Percentiles rank a stretch among this genome's conserved stretches.
Conservation (phyloP, 2,113 vertebrate genomes). For the Nycticryphes semicollaris region DNA sequence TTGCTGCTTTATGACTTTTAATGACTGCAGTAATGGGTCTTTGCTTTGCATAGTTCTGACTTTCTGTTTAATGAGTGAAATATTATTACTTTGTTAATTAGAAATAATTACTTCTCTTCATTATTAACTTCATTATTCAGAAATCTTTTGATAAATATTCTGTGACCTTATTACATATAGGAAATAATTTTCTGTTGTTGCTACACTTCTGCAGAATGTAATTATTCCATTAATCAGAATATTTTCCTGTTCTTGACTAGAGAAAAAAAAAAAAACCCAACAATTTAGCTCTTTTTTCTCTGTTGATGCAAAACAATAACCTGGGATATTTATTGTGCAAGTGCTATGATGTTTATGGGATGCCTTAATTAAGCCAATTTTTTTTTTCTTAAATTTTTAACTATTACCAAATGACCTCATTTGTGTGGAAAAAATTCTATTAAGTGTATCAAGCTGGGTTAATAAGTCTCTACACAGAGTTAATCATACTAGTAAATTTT, state of each 20-base stretch:
- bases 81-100: slow-evolving; percentile 46
- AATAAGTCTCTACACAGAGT: slow-evolving; percentile 18
- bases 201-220: slow-evolving; percentile 27
- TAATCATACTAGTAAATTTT: neutral
- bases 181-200: neutral
- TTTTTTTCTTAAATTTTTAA: neutral
- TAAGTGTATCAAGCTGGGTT: slow-evolving; percentile 31
- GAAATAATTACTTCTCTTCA: slow-evolving; percentile 2
- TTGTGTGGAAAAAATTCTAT: neutral
- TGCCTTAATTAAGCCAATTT: neutral
- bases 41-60: neutral
- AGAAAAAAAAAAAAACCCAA: neutral
- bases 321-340: neutral
- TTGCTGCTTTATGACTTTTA: neutral
- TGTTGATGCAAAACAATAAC: neutral
- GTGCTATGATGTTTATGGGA: neutral
- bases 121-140: slow-evolving; percentile 15
- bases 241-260: neutral
- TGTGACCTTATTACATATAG: neutral
- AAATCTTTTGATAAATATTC: slow-evolving; percentile 42
- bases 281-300: neutral
- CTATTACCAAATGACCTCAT: slow-evolving; percentile 21
- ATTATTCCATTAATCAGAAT: neutral
- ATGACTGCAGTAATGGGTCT: neutral
- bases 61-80: slow-evolving; percentile 9